Conservation (phyloP, 2,888 invertebrate genomes). For the Dynastes tityus region DNA sequence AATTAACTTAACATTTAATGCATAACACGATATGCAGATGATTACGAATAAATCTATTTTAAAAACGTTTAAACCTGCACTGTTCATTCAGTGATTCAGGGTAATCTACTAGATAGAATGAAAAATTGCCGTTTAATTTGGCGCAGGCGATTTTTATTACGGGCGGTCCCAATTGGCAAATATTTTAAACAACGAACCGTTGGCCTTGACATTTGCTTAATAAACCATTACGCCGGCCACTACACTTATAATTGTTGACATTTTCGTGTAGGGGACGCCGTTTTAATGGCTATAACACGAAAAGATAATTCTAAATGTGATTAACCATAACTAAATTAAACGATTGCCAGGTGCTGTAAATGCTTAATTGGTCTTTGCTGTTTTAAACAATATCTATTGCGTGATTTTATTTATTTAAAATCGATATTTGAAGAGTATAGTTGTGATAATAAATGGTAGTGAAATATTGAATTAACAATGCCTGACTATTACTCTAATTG, state of each 20-base stretch:
- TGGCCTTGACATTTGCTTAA: conserved; percentile 36
- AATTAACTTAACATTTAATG: no score
- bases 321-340: not conserved
- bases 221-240: conserved; percentile 13
- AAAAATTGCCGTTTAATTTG: conserved; percentile 2
- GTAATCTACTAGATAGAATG: not conserved
- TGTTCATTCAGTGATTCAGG: no score
- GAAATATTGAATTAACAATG: no score
- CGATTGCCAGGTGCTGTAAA: not conserved
- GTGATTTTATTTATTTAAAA: no score
- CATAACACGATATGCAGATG: no score
- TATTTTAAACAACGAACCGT: conserved; percentile 5
- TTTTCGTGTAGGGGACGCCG: conserved; percentile 12
- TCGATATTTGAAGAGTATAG: not conserved
- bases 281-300: not conserved
- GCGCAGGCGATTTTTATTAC: not conserved
- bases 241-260: conserved; percentile 28
- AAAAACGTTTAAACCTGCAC: no score
- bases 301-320: not conserved
- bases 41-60: no score
- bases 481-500: no score
- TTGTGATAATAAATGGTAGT: no score
- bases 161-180: conserved; percentile 8
- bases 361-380: no score
- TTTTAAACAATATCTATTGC: no score